Conservation (phyloP, 2,113 vertebrate genomes). For the Excalfactoria chinensis region DNA sequence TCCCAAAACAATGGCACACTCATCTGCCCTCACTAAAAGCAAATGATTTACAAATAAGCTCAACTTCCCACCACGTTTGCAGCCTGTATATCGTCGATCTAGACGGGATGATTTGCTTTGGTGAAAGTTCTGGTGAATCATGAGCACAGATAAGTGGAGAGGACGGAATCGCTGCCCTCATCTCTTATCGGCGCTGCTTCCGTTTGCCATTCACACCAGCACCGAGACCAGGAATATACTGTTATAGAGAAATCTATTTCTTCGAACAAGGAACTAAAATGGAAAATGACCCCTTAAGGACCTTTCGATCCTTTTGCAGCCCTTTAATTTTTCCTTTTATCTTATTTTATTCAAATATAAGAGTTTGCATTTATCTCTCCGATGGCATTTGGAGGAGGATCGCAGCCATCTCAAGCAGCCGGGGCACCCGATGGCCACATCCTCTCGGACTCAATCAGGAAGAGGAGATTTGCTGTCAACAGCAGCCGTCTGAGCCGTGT, state of each 20-base stretch:
- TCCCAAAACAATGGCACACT: conserved; percentile 25
- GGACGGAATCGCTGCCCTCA: neutral
- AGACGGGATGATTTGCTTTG: neutral
- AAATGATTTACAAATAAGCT: conserved; percentile 9
- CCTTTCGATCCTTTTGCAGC: neutral
- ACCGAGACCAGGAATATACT: rapidly evolving
- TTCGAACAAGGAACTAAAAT: neutral
- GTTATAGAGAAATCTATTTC: neutral
- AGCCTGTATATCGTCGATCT: neutral
- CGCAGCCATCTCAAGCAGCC: neutral
- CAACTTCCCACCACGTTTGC: neutral
- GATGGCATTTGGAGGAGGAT: conserved; percentile 5
- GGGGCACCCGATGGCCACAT: neutral
- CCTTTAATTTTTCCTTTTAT: neutral
- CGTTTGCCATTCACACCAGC: neutral
- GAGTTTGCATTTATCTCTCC: neutral
- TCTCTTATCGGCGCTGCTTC: neutral
- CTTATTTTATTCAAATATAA: neutral
- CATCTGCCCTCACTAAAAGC: neutral
- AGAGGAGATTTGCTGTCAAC: neutral
- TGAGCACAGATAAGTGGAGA: neutral
- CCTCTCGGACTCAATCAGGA: neutral
- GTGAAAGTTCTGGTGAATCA: conserved; percentile 17
- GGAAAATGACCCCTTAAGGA: neutral
- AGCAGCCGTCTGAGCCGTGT: neutral